phyloP scores from a whole-genome alignment of 2,113 vertebrate genomes.

The Zosterops lateralis region DNA sequence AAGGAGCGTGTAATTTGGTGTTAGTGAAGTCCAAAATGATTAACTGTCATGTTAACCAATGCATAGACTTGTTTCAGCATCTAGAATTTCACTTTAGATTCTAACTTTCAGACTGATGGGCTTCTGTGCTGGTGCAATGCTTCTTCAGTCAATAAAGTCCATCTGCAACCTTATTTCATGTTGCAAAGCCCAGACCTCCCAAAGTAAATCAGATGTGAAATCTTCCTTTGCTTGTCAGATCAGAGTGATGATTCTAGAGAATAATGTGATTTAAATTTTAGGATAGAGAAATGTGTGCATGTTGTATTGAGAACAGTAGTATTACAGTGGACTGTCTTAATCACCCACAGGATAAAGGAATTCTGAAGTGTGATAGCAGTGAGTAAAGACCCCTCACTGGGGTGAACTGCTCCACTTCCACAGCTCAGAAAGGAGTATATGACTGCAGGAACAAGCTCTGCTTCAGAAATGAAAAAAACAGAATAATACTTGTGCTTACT shows the following conservation, averaged over 20 bases:
- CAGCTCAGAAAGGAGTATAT: not conserved
- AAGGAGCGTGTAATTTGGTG: not conserved
- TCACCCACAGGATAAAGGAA: not conserved
- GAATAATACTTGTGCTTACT: not conserved
- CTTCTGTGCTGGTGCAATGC: not conserved
- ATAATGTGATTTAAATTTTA: not conserved
- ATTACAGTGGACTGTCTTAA: not conserved
- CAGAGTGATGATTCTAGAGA: not conserved
- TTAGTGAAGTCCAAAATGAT: not conserved
- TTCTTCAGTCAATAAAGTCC: not conserved
- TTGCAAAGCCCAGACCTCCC: not conserved
- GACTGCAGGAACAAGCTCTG: not conserved
- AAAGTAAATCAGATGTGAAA: not conserved
- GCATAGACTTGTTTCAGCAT: not conserved
- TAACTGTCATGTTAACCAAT: not conserved
- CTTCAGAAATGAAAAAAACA: not conserved
- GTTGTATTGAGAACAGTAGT: not conserved
- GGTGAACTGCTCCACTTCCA: not conserved
- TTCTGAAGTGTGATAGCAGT: not conserved
- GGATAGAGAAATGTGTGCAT: not conserved
- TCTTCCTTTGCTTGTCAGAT: not conserved
- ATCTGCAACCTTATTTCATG: not conserved
- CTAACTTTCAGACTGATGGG: not conserved
- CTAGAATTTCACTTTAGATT: not conserved
- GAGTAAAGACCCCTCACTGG: fast-evolving